Evolutionary conservation across 2,113 vertebrate species (phyloP).

Genomic region (Marmota monax): DNA sequence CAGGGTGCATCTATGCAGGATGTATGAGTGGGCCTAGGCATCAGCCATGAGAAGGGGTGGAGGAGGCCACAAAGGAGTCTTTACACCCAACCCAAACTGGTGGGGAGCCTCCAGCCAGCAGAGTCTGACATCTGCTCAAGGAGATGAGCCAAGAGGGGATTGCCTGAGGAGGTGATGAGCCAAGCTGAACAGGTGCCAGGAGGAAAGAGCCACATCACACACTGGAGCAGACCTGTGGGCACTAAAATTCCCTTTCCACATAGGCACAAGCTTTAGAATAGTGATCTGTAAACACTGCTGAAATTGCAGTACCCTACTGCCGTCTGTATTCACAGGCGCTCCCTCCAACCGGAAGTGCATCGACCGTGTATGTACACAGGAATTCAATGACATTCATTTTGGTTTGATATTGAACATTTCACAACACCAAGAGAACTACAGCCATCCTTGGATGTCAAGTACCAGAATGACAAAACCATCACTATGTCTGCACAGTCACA

Average conservation of each 20-base stretch:
- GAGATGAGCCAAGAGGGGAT: background rate
- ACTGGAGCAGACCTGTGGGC: too few species aligned
- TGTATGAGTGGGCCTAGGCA: background rate
- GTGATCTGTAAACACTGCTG: too few species aligned
- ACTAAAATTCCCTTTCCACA: too few species aligned
- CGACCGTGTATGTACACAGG: too few species aligned
- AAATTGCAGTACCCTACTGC: too few species aligned
- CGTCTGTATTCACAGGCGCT: too few species aligned
- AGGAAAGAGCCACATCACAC: background rate
- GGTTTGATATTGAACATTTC: too few species aligned
- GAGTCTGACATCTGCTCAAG: background rate
- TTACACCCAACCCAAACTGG: background rate
- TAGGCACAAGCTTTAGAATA: too few species aligned
- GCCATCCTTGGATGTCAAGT: background rate
- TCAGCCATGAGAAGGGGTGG: background rate
- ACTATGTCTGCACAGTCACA: too few species aligned
- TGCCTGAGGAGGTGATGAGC: background rate
- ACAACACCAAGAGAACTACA: too few species aligned
- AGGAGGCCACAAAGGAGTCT: background rate
- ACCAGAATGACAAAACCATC: background rate
- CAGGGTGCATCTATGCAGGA: fast-evolving
- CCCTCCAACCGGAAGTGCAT: too few species aligned
- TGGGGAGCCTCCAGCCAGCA: background rate
- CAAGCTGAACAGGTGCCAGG: background rate
- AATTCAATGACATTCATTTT: too few species aligned